These are phyloP conservation scores for Liasis olivaceus DNA, from an alignment of 2,797 vertebrate genomes.

Conservation along the genomic window DNA sequence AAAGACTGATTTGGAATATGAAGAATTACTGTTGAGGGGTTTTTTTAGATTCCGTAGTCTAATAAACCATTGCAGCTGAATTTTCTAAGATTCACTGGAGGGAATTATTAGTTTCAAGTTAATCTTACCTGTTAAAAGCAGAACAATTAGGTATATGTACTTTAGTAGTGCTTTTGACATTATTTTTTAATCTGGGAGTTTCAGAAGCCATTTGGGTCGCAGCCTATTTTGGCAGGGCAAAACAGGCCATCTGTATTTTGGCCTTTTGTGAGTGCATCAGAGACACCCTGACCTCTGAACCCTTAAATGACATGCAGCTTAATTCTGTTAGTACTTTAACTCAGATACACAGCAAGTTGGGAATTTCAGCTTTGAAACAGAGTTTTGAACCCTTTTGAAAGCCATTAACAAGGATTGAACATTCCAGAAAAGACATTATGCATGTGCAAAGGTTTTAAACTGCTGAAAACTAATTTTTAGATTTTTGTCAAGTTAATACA, in stretches of 20 bases:
- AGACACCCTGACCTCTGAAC: neutral
- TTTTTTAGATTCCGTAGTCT: neutral
- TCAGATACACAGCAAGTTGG: neutral
- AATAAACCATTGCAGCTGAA: neutral
- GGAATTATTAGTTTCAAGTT: neutral
- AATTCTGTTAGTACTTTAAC: neutral
- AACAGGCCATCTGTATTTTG: neutral
- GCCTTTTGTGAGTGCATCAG: neutral
- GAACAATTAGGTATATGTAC: neutral
- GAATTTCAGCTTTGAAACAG: neutral
- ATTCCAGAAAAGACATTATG: neutral
- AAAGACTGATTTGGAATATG: neutral
- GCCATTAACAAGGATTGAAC: neutral
- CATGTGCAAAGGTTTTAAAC: neutral
- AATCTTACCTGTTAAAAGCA: neutral
- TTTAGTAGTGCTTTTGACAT: neutral
- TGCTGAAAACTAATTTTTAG: neutral
- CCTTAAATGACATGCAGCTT: neutral
- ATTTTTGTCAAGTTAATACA: neutral
- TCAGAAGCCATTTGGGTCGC: neutral
- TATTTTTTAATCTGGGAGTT: neutral
- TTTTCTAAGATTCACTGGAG: neutral
- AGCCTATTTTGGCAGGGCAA: neutral
- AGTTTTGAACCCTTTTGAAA: neutral
- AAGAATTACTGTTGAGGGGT: neutral